A percentile compares a stretch with the other conserved stretches of the same genome.
These are phyloP conservation scores for Gobius niger DNA, from an alignment of 2,113 vertebrate genomes.

Conservation along the genomic window DNA sequence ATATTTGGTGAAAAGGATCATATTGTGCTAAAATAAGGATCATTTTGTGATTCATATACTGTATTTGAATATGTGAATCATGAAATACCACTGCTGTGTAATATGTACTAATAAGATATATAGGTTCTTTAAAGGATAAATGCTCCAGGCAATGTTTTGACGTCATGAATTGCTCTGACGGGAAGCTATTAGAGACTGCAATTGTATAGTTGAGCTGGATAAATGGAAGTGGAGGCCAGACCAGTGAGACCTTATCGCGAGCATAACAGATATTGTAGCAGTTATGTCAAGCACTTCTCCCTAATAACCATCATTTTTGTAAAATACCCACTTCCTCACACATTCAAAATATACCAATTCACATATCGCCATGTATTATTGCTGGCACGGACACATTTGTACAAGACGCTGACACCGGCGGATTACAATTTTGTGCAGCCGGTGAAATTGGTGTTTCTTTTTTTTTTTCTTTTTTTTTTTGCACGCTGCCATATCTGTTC, in stretches of 20 bases:
- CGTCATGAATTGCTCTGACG: conserved; percentile 10
- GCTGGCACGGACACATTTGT: conserved; percentile 53
- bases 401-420: conserved; percentile 56
- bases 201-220: conserved; percentile 12
- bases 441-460: conserved; percentile 41
- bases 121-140: too few relatives aligned
- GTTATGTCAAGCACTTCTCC: conserved; percentile 22
- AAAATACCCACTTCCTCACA: conserved; percentile 25
- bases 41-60: too few relatives aligned
- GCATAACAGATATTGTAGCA: not conserved
- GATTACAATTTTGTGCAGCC: conserved; percentile 54
- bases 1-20: not conserved
- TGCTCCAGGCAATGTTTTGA: too few relatives aligned
- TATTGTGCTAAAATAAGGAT: conserved; percentile 3
- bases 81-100: too few relatives aligned
- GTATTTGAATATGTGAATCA: too few relatives aligned
- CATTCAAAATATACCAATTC: conserved; percentile 16
- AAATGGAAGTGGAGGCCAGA: conserved; percentile 19
- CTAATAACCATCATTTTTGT: conserved; percentile 27
- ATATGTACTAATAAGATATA: too few relatives aligned
- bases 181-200: conserved; percentile 18
- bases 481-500: conserved; percentile 48
- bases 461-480: conserved; percentile 35
- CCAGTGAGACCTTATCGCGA: not conserved
- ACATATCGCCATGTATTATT: conserved; percentile 18